Evolutionary conservation across 2,888 invertebrate species (phyloP), one percentile per base, ranked within the genome.

Genomic region (Tuberolachnus salignus): DNA sequence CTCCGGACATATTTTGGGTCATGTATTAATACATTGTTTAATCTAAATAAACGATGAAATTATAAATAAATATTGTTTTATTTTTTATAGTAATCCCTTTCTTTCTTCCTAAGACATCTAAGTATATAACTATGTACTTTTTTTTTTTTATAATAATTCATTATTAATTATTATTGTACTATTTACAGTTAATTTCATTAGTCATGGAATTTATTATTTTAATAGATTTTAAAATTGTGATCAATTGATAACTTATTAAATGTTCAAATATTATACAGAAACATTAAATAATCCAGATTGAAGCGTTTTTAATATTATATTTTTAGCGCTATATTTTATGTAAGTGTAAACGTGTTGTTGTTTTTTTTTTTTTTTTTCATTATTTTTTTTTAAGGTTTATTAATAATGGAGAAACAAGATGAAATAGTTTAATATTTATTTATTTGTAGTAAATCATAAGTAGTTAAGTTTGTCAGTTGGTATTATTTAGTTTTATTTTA

Each of bases 11-110:
- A 63, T 64, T 74, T 64, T 61, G 73, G 63, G 73, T 64, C 64
- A 44, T 74, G 64, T 74, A 64, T 64, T 70, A 73, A 63, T 16
- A 63, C 51, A 53, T 74, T 74, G 23, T 74, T 74, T 74, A 64
- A 53, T 53, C 8, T 53, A 53, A 74, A 74, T 74, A 74, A 64
- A 74, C 42, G 42, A 74, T 64, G 3, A 53, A 74, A 53, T 73
- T 74, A 74, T 53, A 74, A 74, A 63, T 63, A 73, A 14, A 53
- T 23, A 53, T 64, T 74, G 73, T 74, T 74, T 74, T 74, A 61
- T 49, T 63, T 74, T 53, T 61, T 63, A 72, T 73, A 63, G 42
- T 23, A 3, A 63, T 53, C 63, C 73, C 51, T 73, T 53, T 51
- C 19, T 34, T 64, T 74, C 51, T 74, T 64, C 73, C 73, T 74